These are phyloP conservation scores for Drosophila atroscutellata DNA, from an alignment of 2,888 invertebrate species.

Conservation along the genomic window DNA sequence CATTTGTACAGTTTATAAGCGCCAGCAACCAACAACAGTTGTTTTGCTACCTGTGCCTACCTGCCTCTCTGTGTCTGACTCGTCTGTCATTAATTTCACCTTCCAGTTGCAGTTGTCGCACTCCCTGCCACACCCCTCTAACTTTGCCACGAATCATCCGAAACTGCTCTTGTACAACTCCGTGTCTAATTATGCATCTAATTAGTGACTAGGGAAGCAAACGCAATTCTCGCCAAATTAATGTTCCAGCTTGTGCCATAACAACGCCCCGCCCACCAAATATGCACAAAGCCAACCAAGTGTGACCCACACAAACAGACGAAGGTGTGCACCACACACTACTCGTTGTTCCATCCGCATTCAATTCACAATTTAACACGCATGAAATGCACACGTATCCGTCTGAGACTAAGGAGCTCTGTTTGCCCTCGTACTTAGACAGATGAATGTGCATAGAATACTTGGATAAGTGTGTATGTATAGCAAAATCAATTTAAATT, in stretches of 20 bases:
- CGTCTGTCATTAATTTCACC: conserved; percentile 4
- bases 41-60: not conserved
- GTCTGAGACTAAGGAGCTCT: not conserved
- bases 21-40: conserved; percentile 38
- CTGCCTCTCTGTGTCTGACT: not conserved
- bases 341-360: conserved; percentile 6
- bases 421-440: not conserved
- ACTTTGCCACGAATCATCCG: conserved; percentile 5
- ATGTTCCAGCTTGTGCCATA: conserved; percentile 56
- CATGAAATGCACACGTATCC: conserved; percentile 18
- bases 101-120: conserved; percentile 8
- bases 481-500: not conserved
- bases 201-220: conserved; percentile 65
- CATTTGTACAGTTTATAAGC: conserved; percentile 51
- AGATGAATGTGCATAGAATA: not conserved
- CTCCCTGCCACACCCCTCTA: not conserved
- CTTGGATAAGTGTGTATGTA: not conserved
- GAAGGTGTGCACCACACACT: conserved; percentile 1
- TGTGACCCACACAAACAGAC: not conserved
- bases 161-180: conserved; percentile 5
- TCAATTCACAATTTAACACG: conserved; percentile 47
- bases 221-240: conserved; percentile 64
- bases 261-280: conserved; percentile 55
- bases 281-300: conserved; percentile 36
- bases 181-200: conserved; percentile 74